A percentile compares a stretch with the other conserved stretches of the same genome.
phyloP scores from a whole-genome alignment of 1,140 invertebrate genomes.

The Drosophila pectinifera region DNA sequence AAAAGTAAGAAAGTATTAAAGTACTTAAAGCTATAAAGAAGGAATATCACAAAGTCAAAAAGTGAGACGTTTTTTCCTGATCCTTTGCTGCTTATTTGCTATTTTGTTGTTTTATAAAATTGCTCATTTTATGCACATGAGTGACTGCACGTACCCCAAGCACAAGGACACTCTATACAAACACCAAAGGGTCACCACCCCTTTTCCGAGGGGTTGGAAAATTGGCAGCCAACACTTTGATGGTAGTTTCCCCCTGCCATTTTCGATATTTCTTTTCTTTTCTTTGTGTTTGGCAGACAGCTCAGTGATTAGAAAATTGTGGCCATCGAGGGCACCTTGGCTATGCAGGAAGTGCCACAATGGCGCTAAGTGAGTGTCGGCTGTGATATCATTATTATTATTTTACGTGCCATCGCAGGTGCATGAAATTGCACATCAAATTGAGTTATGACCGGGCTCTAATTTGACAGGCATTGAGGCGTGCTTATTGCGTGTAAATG shows the following conservation, averaged over 20 bases:
- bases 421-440: constrained; percentile 80
- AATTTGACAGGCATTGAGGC: constrained; percentile 39
- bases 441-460: constrained; percentile 74
- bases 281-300: constrained; percentile 49
- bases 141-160: constrained; percentile 58
- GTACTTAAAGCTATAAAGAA: not conserved
- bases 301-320: constrained; percentile 67
- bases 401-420: constrained; percentile 71
- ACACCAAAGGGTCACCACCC: constrained; percentile 1
- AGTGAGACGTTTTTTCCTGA: constrained; percentile 7
- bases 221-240: constrained; percentile 24
- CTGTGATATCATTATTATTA: constrained; percentile 17
- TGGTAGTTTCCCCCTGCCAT: constrained; percentile 29
- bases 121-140: constrained; percentile 70
- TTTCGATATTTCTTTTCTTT: constrained; percentile 25
- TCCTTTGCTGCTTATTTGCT: constrained; percentile 36
- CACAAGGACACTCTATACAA: constrained; percentile 16
- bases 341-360: constrained; percentile 58
- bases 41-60: constrained; percentile 4
- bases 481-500: constrained; percentile 65
- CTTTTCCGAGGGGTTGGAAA: constrained; percentile 14
- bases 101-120: constrained; percentile 64
- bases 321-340: constrained; percentile 39
- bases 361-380: constrained; percentile 49
- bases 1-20: not conserved